Evolutionary conservation across 2,888 invertebrate species (phyloP).

Genomic region (Desoria tigrina): DNA sequence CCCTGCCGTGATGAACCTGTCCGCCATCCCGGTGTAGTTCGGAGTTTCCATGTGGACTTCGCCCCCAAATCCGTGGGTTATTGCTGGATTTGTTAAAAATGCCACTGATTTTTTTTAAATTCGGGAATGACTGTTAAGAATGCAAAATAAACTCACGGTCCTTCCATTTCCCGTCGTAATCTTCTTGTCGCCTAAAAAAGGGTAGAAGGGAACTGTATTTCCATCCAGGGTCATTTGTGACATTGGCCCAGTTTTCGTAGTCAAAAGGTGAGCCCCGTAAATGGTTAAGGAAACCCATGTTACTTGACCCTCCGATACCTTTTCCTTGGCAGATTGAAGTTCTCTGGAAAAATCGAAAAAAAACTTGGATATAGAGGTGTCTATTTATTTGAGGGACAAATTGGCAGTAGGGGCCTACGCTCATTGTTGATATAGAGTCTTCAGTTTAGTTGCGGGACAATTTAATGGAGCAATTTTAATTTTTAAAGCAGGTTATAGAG

Average conservation of each 20-base stretch:
- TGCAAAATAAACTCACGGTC: constrained; percentile 2
- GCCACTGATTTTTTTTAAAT: no score
- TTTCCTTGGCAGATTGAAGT: constrained; percentile 10
- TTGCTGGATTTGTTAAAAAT: neutral
- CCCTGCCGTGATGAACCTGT: constrained; percentile 15
- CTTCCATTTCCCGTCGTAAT: constrained; percentile 24
- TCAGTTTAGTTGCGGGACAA: no score
- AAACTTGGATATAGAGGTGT: no score
- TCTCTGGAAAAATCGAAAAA: neutral
- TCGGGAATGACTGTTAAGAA: no score
- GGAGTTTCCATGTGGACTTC: constrained; percentile 10
- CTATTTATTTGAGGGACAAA: no score
- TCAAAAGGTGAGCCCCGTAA: constrained; percentile 28
- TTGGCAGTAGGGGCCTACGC: no score
- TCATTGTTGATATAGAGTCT: no score
- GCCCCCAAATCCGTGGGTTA: constrained; percentile 11
- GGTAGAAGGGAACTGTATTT: constrained; percentile 26
- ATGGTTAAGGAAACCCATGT: constrained; percentile 12
- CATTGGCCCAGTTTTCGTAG: constrained; percentile 33
- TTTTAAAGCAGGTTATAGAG: no score
- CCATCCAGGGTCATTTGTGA: constrained; percentile 31
- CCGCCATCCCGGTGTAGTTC: constrained; percentile 9
- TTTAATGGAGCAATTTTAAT: no score
- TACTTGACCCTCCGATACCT: constrained; percentile 16
- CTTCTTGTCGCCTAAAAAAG: constrained; percentile 30